Evolutionary conservation across 2,113 vertebrate species (phyloP).

Genomic region (Neoarius graeffei): DNA sequence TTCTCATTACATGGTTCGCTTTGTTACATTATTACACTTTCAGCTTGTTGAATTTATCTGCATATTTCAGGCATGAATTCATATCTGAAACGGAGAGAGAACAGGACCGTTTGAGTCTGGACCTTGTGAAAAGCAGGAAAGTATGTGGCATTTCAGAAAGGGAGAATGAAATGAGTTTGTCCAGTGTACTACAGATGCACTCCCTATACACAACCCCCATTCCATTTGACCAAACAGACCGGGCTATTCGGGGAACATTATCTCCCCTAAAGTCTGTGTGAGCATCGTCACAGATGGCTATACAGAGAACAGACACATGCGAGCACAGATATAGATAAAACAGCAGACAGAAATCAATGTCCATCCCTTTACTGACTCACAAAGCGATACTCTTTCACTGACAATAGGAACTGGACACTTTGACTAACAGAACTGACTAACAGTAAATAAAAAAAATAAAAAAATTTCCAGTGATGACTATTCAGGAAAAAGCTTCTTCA

Average conservation of each 20-base stretch:
- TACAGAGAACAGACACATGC: conserved; percentile 58
- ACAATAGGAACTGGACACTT: conserved; percentile 15
- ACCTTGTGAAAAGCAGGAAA: not conserved
- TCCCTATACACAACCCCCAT: conserved; percentile 46
- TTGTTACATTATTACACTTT: conserved; percentile 19
- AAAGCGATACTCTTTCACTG: conserved; percentile 26
- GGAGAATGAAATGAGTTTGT: conserved; percentile 6
- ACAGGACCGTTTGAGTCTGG: conserved; percentile 46
- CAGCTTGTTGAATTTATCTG: conserved; percentile 54
- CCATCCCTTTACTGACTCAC: conserved; percentile 48
- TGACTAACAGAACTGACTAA: conserved; percentile 26
- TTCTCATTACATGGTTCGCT: conserved; percentile 50
- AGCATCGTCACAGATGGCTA: conserved; percentile 57
- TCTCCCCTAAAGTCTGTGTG: conserved; percentile 63
- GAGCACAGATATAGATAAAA: conserved; percentile 48
- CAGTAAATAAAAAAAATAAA: too few relatives aligned
- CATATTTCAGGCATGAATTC: conserved; percentile 52
- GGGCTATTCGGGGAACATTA: conserved; percentile 70
- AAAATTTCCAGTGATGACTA: not conserved
- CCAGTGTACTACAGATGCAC: conserved; percentile 57
- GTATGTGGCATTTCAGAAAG: conserved; percentile 17
- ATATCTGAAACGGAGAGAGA: conserved; percentile 54
- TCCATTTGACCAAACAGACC: conserved; percentile 63
- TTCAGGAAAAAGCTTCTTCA: not conserved
- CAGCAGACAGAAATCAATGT: conserved; percentile 53